Percentiles rank a stretch among this genome's conserved stretches.
These are phyloP conservation scores for Petrocephalus zakoni DNA, from an alignment of 2,113 vertebrate genomes.

Conservation along the genomic window DNA sequence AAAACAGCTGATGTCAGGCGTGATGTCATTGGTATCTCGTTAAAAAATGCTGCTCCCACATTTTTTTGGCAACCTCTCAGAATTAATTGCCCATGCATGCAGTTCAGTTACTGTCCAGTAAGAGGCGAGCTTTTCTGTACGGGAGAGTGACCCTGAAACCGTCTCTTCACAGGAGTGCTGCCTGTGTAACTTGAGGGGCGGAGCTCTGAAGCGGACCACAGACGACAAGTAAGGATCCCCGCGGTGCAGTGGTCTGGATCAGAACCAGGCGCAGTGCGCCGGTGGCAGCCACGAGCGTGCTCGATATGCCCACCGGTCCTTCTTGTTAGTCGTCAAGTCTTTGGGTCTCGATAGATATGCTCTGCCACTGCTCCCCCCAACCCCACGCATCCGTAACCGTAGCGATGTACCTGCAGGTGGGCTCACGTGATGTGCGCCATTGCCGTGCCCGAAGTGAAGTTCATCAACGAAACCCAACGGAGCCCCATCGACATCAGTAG, in stretches of 20 bases:
- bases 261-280: neutral
- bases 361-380: too few relatives aligned
- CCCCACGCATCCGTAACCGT: neutral
- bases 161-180: slow-evolving; percentile 77
- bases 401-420: slow-evolving; percentile 67
- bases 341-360: neutral
- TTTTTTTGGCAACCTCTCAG: slow-evolving; percentile 21
- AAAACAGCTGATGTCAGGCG: neutral
- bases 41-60: slow-evolving; percentile 44
- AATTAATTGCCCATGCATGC: slow-evolving; percentile 29
- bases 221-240: slow-evolving; percentile 74
- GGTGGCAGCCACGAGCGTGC: neutral
- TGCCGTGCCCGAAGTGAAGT: slow-evolving; percentile 87
- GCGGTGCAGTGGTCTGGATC: neutral
- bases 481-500: slow-evolving; percentile 82
- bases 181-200: slow-evolving; percentile 93
- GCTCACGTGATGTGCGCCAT: slow-evolving; percentile 91
- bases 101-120: neutral
- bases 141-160: neutral
- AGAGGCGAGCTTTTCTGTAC: slow-evolving; percentile 24
- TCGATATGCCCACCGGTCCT: neutral
- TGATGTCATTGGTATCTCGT: slow-evolving; percentile 38
- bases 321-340: neutral
- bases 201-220: slow-evolving; percentile 87
- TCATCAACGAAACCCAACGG: slow-evolving; percentile 78